Percentiles rank a stretch among this genome's conserved stretches.
These are phyloP conservation scores for Lamprologus tigripictilis DNA, from an alignment of 2,113 vertebrate species.

Conservation along the genomic window DNA sequence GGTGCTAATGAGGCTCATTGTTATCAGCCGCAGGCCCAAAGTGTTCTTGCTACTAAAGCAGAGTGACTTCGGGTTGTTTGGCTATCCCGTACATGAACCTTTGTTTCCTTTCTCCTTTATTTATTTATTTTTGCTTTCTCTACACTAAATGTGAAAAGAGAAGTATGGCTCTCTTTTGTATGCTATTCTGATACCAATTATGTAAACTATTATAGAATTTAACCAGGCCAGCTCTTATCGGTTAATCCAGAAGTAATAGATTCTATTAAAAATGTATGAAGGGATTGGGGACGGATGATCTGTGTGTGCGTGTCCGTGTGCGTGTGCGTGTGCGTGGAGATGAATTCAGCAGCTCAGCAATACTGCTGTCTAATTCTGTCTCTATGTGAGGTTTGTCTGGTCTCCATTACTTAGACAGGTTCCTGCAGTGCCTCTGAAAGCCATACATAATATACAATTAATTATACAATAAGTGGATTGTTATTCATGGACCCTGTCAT, in stretches of 20 bases:
- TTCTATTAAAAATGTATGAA: constrained; percentile 78
- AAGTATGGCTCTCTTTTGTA: constrained; percentile 55
- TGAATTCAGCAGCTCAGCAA: constrained; percentile 56
- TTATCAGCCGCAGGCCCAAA: constrained; percentile 44
- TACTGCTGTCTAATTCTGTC: constrained; percentile 42
- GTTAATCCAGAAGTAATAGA: constrained; percentile 80
- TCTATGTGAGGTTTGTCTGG: constrained; percentile 40
- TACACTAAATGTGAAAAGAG: constrained; percentile 12
- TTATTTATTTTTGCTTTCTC: background rate
- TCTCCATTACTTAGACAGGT: constrained; percentile 48
- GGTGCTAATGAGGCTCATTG: constrained; percentile 64
- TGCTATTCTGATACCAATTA: constrained; percentile 69
- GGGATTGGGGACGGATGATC: constrained; percentile 7
- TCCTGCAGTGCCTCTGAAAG: constrained; percentile 21
- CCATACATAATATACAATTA: constrained; percentile 26
- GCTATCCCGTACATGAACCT: constrained; percentile 50
- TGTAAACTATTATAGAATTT: constrained; percentile 76
- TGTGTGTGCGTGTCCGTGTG: background rate
- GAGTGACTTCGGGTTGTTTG: constrained; percentile 48
- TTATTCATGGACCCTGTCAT: constrained; percentile 23
- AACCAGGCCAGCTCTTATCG: constrained; percentile 72
- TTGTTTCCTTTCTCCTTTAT: constrained; percentile 16
- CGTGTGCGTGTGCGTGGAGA: background rate
- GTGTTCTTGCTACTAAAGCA: constrained; percentile 18
- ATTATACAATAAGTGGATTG: constrained; percentile 36